Conservation (phyloP, 2,888 invertebrate species). For the Alentia gelatinosa region DNA sequence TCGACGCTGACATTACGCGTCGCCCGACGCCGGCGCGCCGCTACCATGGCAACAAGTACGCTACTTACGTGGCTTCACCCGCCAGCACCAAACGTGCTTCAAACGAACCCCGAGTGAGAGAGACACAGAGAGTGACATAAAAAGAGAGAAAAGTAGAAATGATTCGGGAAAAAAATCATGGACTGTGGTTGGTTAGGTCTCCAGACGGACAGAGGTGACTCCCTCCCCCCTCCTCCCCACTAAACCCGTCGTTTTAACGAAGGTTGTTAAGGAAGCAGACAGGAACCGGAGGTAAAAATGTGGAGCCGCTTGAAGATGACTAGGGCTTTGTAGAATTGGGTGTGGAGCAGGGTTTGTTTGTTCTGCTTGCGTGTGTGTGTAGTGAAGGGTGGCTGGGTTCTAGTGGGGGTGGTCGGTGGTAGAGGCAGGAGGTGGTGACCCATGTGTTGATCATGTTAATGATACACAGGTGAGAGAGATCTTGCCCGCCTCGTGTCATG, state of each 20-base stretch:
- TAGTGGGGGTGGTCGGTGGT: neutral
- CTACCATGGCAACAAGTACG: neutral
- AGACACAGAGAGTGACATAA: neutral
- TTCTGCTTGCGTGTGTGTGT: too few species aligned
- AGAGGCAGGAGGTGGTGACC: neutral
- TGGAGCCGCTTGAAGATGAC: neutral
- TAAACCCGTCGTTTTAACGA: neutral
- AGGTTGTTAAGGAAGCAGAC: neutral
- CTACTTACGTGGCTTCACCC: neutral
- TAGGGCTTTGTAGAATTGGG: too few species aligned
- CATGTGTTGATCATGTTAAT: conserved; percentile 7
- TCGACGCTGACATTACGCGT: neutral
- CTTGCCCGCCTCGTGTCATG: neutral
- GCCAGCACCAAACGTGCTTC: neutral
- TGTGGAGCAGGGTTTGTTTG: too few species aligned
- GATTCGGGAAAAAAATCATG: neutral
- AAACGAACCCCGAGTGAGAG: neutral
- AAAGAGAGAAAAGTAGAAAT: neutral
- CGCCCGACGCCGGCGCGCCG: neutral
- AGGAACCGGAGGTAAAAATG: neutral
- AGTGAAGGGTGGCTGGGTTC: neutral
- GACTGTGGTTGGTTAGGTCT: neutral
- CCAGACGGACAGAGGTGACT: too few species aligned
- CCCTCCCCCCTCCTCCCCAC: too few species aligned
- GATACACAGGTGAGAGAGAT: neutral